phyloP scores from a whole-genome alignment of 2,888 invertebrate species.

The Halocaridina rubra region DNA sequence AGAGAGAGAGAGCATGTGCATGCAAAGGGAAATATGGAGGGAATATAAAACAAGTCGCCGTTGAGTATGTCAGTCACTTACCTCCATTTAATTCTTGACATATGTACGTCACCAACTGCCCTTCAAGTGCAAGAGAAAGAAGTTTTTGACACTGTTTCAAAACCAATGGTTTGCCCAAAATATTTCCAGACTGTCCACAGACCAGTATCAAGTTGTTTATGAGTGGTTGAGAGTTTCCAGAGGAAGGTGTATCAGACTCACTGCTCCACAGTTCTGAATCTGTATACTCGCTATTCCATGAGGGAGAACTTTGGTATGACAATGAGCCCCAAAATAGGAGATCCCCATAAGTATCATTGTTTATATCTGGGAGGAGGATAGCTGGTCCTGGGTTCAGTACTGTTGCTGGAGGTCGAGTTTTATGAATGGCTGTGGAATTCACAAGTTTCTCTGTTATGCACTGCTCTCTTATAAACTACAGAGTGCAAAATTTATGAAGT shows the following conservation, averaged over 20 bases:
- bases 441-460: neutral
- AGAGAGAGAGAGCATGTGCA: neutral
- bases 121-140: neutral
- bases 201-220: constrained; percentile 77
- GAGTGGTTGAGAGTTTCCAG: constrained; percentile 66
- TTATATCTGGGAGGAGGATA: constrained; percentile 78
- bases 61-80: constrained; percentile 1
- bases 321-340: constrained; percentile 73
- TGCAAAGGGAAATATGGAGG: neutral
- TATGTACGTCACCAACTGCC: constrained; percentile 8
- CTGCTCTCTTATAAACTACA: too few relatives aligned
- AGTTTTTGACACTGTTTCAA: constrained; percentile 40
- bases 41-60: neutral
- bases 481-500: too few relatives aligned
- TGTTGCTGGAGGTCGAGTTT: constrained; percentile 66
- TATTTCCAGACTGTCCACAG: constrained; percentile 78
- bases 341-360: constrained; percentile 79
- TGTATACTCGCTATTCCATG: neutral
- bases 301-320: constrained; percentile 69
- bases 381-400: constrained; percentile 77
- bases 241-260: constrained; percentile 67
- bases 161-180: constrained; percentile 75
- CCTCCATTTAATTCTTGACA: neutral
- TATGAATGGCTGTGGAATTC: neutral
- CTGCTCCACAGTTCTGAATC: constrained; percentile 14